Evolutionary conservation across 2,113 vertebrate species (phyloP).

Genomic region (Siphamia tubifer): DNA sequence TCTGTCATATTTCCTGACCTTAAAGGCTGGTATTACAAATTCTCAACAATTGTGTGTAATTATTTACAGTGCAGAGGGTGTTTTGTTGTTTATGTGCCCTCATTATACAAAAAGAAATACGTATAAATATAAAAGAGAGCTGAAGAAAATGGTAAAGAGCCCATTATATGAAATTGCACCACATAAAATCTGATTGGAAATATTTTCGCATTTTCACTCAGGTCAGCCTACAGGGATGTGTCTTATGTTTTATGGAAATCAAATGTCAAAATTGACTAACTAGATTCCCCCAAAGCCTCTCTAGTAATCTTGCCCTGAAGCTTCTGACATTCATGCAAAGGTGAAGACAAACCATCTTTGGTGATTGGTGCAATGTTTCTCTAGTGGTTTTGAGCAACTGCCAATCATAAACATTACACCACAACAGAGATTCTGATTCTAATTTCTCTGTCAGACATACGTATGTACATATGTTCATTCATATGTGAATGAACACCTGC

Average conservation of each 20-base stretch:
- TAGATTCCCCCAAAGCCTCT: slow-evolving; percentile 44
- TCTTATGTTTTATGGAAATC: slow-evolving; percentile 63
- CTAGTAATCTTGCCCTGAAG: slow-evolving; percentile 64
- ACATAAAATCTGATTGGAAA: background rate
- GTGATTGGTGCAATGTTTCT: slow-evolving; percentile 44
- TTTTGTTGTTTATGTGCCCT: too few species aligned
- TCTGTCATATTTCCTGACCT: too few species aligned
- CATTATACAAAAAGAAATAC: too few species aligned
- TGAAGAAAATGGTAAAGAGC: too few species aligned
- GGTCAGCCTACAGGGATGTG: slow-evolving; percentile 15
- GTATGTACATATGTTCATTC: too few species aligned
- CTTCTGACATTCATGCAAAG: slow-evolving; percentile 63
- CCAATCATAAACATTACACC: slow-evolving; percentile 33
- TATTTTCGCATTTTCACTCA: background rate
- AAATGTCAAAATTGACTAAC: slow-evolving; percentile 67
- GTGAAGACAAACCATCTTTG: slow-evolving; percentile 53
- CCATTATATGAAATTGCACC: too few species aligned
- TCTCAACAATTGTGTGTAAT: too few species aligned
- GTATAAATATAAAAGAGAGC: too few species aligned
- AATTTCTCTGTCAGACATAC: background rate
- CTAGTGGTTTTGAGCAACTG: slow-evolving; percentile 22
- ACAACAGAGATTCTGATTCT: slow-evolving; percentile 7
- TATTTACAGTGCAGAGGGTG: too few species aligned
- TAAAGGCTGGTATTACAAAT: too few species aligned
- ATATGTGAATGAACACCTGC: background rate